Base-by-base conservation (phyloP, 2,797 vertebrate genomes). In the Acanthurus leucopareius region DNA sequence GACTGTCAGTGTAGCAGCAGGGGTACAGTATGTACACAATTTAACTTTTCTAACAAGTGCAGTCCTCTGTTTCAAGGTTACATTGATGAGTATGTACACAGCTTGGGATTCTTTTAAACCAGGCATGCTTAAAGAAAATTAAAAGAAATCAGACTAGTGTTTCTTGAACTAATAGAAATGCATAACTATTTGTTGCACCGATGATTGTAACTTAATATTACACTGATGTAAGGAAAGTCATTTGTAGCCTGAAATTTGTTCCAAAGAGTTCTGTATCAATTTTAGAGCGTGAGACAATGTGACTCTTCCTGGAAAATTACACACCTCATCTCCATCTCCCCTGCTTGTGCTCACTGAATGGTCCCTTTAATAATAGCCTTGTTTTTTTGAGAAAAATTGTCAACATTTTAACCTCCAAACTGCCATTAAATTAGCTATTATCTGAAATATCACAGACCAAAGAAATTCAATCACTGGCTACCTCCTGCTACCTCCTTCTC, bases 31-130 rank as follows among this genome's bases (percentile, higher is more conserved):
- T 65, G 69, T 70, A 77, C 72, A 88, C 75, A 85, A 72, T 63
- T 61, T 77, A 56, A 77, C 66, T 75, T 47, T 32, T 86, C 60
- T 79, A 86, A 86, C n/a, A 84, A 75, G 67, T 14, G 16, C 20
- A 51, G n/a, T 45, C 52, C 59, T 64, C 71, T 28, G 59, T 77
- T 53, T 83, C 70, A 90, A 87, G 81, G 81, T 88, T 78, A 77
- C 53, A 20, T 20, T 52, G 56, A 54, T 9, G 40, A 60, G 28
- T 54, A 7, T 74, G 35, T 61, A 58, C 22, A 63, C 56, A 75
- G 68, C 66, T 44, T 32, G n/a, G 35, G 19, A 66, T 63, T 59
- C 0, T 35, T 73, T 73, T 65, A 4, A 74, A 49, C 32, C n/a
- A 11, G 4, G 28, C 38, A 17, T 19, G 25, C 52, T 59, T 74